Base-by-base conservation (phyloP, 2,797 vertebrate genomes). In the Dendrocincla tyrannina region DNA sequence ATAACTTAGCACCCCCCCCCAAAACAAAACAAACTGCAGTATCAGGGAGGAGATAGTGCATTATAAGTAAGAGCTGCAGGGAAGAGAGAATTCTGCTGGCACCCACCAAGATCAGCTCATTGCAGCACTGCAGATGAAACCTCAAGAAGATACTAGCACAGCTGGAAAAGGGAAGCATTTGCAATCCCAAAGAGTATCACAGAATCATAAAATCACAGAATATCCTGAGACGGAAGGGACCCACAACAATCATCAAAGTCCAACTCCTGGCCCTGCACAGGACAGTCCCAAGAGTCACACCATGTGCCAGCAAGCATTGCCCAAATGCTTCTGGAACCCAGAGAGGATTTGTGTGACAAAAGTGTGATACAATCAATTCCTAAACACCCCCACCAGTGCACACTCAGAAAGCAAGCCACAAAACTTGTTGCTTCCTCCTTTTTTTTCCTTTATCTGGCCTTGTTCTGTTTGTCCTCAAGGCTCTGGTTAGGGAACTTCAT, bases 361-460 rank as follows among this genome's bases (percentile, higher is more conserved):
- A 11, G 23, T 16, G 17, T 60, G 44, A 39, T 70, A 33, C 4
- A 39, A 70, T 16, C n/a, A 58, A 55, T 49, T 75, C 53, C 76
- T 33, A 55, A 82, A 59, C 1, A 6, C 14, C 13, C 20, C 6
- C 1, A 2, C 8, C 2, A 17, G 11, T 9, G 35, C 13, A 68
- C 18, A 13, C 7, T 17, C 53, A 90, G 27, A 59, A 69, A 56
- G 17, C 44, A n/a, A 80, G 20, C 27, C 46, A 25, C 10, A 10
- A 24, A 84, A 52, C 14, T 39, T 77, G 16, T 9, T 33, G 22
- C n/a, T 82, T 81, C 15, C 30, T 81, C 44, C 7, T 74, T 52
- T 72, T 30, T n/a, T 52, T 25, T 28, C 19, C 13, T n/a, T 22
- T 23, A 5, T n/a, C 60, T 11, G 0, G 7, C 17, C 37, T 85